Base-by-base conservation (phyloP, 2,797 vertebrate genomes). In the Melopsittacus undulatus region DNA sequence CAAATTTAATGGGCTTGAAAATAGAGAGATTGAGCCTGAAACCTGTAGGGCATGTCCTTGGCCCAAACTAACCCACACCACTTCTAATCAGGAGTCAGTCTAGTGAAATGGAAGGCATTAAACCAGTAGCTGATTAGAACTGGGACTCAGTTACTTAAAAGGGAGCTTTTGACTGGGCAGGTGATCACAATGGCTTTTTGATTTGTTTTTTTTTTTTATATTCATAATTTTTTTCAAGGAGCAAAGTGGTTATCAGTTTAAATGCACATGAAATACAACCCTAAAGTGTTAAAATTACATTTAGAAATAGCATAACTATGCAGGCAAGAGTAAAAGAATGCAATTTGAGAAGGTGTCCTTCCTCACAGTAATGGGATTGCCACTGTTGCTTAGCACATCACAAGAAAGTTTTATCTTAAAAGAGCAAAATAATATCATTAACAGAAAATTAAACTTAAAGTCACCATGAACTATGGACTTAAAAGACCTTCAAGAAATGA, bases 371-470 rank as follows among this genome's bases (percentile, higher is more conserved):
- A 98, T 97, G 96, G 96, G 93, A 96, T 97, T 96, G 95, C 79
- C 56, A 30, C 93, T 96, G 95, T 94, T 90, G 80, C 95, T 95
- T 94, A 93, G 93, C 90, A 95, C 85, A 95, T 96, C 90, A 96
- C 95, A 96, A 91, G 96, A 95, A 98, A 97, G 61, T 91, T 94
- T 72, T 93, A 90, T 97, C 94, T 90, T 90, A 85, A 96, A 95
- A 66, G 91, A 97, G 89, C 90, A 97, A 96, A 97, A 94, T 96
- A 97, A 97, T 97, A 94, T 95, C 94, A 97, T 97, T 97, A 96
- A 98, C 93, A 97, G 93, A 96, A 97, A 97, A 96, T 97, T 97
- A 97, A 96, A 97, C 84, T 96, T 97, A 95, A 97, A 97, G 75
- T 97, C 87, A 94, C 87, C 94, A 81, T 97, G 93, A 97, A 97